Conservation (phyloP, 2,888 invertebrate genomes). For the Mimas tiliae region DNA sequence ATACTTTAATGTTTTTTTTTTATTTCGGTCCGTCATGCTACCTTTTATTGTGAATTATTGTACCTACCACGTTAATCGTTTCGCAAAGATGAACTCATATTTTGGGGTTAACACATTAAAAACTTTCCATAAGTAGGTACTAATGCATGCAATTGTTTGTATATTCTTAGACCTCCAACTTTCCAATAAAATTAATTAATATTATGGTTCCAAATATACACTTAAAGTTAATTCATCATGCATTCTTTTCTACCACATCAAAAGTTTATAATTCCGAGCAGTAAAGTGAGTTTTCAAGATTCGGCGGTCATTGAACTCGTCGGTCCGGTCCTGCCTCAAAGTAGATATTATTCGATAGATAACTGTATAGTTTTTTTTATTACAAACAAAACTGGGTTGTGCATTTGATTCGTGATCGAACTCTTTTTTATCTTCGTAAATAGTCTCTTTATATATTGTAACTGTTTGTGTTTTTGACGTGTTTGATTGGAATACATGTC, state of each 20-base stretch:
- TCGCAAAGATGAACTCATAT: not conserved
- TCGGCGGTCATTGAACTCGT: conserved; percentile 61
- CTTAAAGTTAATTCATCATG: not conserved
- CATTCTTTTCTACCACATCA: conserved; percentile 35
- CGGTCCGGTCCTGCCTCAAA: conserved; percentile 66
- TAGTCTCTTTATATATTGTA: conserved; percentile 29
- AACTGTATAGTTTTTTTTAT: conserved; percentile 79
- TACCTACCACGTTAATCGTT: not conserved
- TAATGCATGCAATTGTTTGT: not conserved
- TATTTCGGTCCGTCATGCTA: not conserved
- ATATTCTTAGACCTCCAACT: not conserved
- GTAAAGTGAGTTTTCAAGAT: conserved; percentile 61
- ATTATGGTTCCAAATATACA: not conserved
- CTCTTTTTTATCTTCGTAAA: conserved; percentile 40
- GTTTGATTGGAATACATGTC: conserved; percentile 27
- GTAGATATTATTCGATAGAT: conserved; percentile 80
- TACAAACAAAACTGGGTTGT: conserved; percentile 66
- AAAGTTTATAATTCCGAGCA: conserved; percentile 39
- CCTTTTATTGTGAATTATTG: not conserved
- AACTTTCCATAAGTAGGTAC: not conserved
- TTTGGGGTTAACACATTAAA: not conserved
- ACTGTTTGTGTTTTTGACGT: conserved; percentile 29
- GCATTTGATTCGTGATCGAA: conserved; percentile 65
- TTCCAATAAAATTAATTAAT: not conserved
- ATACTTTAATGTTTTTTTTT: not conserved